These are phyloP conservation scores for Phylloscopus trochilus DNA, from an alignment of 2,113 vertebrate genomes.

Conservation along the genomic window DNA sequence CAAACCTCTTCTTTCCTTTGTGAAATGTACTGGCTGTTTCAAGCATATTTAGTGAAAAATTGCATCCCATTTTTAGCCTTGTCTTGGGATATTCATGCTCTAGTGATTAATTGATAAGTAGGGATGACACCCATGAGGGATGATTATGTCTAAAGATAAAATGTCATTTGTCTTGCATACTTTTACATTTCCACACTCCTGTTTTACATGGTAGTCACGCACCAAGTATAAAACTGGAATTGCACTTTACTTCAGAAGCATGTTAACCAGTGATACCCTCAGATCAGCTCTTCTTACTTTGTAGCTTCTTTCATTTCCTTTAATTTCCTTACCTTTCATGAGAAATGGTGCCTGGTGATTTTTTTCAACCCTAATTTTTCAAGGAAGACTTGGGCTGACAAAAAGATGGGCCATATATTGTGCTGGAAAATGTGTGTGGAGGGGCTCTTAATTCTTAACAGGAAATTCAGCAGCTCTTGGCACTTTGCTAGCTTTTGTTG, in stretches of 20 bases:
- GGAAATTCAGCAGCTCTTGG: constrained; percentile 33
- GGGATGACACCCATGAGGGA: constrained; percentile 4
- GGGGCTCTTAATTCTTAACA: constrained; percentile 34
- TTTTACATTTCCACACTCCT: background rate
- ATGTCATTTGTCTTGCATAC: constrained; percentile 44
- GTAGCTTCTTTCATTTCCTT: constrained; percentile 39
- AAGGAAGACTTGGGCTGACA: background rate
- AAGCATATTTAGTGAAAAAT: constrained; percentile 37
- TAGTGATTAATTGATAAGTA: constrained; percentile 30
- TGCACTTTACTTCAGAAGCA: background rate
- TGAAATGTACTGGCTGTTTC: constrained; percentile 2
- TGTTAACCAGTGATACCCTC: background rate
- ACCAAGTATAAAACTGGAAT: background rate
- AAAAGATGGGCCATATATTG: constrained; percentile 21
- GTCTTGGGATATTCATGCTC: constrained; percentile 17
- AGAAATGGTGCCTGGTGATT: background rate
- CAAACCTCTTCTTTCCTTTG: background rate
- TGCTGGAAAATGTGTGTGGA: background rate
- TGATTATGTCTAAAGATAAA: constrained; percentile 46
- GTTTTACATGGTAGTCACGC: background rate
- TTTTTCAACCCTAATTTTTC: constrained; percentile 31
- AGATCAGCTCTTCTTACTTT: background rate
- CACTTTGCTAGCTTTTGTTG: constrained; percentile 32
- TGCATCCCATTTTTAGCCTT: constrained; percentile 31
- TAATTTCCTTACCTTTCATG: constrained; percentile 48